phyloP scores from a whole-genome alignment of 2,888 invertebrate genomes.

The Argyresthia albistria region DNA sequence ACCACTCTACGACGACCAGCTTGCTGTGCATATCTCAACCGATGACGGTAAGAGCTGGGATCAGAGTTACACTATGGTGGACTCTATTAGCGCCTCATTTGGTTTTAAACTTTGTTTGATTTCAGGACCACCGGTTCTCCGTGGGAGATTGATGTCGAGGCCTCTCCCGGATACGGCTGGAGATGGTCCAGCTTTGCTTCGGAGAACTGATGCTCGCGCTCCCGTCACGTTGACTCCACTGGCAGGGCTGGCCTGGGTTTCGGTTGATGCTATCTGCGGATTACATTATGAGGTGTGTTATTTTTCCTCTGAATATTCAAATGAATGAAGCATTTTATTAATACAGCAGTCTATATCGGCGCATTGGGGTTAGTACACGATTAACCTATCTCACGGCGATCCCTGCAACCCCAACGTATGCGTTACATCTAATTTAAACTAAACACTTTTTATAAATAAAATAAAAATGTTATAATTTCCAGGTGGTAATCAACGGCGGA shows the following conservation, averaged over 20 bases:
- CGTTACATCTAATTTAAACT: too few species aligned
- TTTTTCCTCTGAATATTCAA: neutral
- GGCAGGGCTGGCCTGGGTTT: constrained; percentile 87
- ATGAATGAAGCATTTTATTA: too few species aligned
- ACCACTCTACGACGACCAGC: constrained; percentile 85
- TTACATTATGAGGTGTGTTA: constrained; percentile 83
- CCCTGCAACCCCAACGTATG: too few species aligned
- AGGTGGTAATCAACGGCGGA: constrained; percentile 64
- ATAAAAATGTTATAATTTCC: constrained; percentile 6
- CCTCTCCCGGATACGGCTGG: constrained; percentile 83
- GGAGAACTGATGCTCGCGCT: constrained; percentile 68
- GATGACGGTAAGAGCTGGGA: constrained; percentile 38
- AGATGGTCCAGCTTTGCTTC: constrained; percentile 77
- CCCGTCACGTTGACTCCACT: constrained; percentile 57
- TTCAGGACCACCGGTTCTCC: constrained; percentile 69
- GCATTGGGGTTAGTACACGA: too few species aligned
- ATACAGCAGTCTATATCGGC: too few species aligned
- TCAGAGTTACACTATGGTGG: neutral
- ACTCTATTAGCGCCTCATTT: neutral
- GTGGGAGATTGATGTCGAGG: constrained; percentile 78
- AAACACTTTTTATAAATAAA: neutral
- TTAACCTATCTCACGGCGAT: too few species aligned
- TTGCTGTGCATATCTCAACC: constrained; percentile 80
- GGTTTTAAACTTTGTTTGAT: neutral
- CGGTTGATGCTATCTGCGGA: constrained; percentile 85